Evolutionary conservation across 2,888 invertebrate species (phyloP), one percentile per base, ranked within the genome.

Genomic region (Corythucha ciliata): DNA sequence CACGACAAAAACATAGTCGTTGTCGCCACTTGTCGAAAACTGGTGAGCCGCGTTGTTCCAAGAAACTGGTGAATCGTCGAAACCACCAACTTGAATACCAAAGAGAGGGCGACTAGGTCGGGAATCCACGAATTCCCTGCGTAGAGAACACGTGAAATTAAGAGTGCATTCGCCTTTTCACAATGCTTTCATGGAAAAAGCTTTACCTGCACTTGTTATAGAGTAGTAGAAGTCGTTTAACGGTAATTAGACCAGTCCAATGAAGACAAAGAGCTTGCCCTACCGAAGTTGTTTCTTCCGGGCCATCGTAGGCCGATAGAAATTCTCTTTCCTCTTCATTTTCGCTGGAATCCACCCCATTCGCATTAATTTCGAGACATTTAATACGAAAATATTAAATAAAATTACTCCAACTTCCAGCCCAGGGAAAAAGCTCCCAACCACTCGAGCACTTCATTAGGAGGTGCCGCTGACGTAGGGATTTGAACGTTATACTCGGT

Each of bases 51-150:
- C 66, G 36, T 67, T 61, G 51, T 63, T 63, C 70, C 73, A 75
- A 50, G 68, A 69, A 2, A 74, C 64, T 12, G 75, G 74, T 50
- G 70, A 66, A 61, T 77, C 76, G 2, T 69, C 68, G 63, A 76
- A 77, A 32, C 77, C 76, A 61, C 75, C 74, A 6, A 77, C 69
- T 58, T 74, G 71, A 37, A 76, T 59, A 39, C 72, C 69, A 36
- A 65, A 62, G 75, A 76, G 77, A 2, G 48, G 54, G 29, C 68
- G 64, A 20, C 59, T 60, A 14, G 64, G 56, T 14, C 59, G 57
- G 7, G 32, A 48, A 24, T 58, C 57, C 6, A 65, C 51, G 48
- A 65, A 67, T 18, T 65, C 55, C 56, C 64, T 68, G 51, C 20
- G 62, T 59, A 37, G 27, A 46, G 41, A n/a, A n/a, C n/a, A n/a